Evolutionary conservation across 2,888 invertebrate species (phyloP).

Genomic region (Therioaphis trifolii): DNA sequence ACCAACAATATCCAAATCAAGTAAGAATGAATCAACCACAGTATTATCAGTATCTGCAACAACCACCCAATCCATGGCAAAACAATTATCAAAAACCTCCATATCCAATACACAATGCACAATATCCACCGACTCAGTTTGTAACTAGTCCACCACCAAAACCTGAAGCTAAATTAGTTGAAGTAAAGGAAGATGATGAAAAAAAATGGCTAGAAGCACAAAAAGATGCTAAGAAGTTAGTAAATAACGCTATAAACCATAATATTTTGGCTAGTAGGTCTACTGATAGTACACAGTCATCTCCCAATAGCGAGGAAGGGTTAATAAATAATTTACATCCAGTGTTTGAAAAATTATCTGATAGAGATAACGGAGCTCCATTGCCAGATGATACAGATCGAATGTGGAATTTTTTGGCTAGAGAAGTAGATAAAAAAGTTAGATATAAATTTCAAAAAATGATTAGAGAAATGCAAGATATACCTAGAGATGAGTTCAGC

Average conservation of each 20-base stretch:
- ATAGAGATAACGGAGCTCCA: slow-evolving; percentile 29
- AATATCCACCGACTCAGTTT: slow-evolving; percentile 44
- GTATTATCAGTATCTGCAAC: slow-evolving; percentile 50
- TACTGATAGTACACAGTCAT: slow-evolving; percentile 49
- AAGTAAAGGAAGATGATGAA: slow-evolving; percentile 55
- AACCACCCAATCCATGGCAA: slow-evolving; percentile 47
- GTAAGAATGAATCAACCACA: slow-evolving; percentile 53
- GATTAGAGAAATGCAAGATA: slow-evolving; percentile 61
- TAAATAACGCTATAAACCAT: slow-evolving; percentile 49
- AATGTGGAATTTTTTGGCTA: slow-evolving; percentile 58
- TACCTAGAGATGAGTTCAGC: slow-evolving; percentile 58
- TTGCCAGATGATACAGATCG: slow-evolving; percentile 57
- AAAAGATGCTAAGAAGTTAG: slow-evolving; percentile 53
- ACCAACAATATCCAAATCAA: slow-evolving; percentile 55
- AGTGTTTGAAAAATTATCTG: slow-evolving; percentile 42
- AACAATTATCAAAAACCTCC: slow-evolving; percentile 54
- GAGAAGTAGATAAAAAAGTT: slow-evolving; percentile 59
- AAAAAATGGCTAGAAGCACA: slow-evolving; percentile 60
- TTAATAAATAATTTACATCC: slow-evolving; percentile 48
- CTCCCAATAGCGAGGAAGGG: slow-evolving; percentile 50
- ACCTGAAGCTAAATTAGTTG: slow-evolving; percentile 53
- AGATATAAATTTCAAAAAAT: slow-evolving; percentile 60
- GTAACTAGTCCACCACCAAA: slow-evolving; percentile 48
- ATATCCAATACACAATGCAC: slow-evolving; percentile 54
- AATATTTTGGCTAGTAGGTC: slow-evolving; percentile 46